Evolutionary conservation across 2,797 vertebrate genomes (phyloP).

Genomic region (Pangasius krempfi): DNA sequence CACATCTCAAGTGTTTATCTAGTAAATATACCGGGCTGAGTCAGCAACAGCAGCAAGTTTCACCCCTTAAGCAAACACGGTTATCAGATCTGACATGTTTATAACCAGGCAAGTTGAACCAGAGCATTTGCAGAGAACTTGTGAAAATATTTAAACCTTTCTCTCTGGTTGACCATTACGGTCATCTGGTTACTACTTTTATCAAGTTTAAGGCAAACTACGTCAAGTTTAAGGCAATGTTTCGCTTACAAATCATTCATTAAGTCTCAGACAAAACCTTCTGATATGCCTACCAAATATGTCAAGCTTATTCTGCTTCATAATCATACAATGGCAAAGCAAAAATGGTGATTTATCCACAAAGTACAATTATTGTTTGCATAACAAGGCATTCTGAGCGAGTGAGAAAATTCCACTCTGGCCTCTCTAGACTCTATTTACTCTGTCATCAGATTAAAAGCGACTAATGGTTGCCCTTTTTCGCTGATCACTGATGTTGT

Average conservation of each 20-base stretch:
- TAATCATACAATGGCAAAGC: background rate
- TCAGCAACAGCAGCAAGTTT: slow-evolving; percentile 35
- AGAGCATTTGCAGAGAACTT: background rate
- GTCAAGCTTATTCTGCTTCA: background rate
- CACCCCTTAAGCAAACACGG: slow-evolving; percentile 28
- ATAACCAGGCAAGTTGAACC: slow-evolving; percentile 2
- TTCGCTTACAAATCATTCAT: background rate
- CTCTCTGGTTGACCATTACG: background rate
- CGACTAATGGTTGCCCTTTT: background rate
- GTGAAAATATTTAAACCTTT: background rate
- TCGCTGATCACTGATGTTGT: background rate
- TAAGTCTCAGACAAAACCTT: background rate
- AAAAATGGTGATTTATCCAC: background rate
- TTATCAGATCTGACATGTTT: slow-evolving; percentile 21
- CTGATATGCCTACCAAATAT: slow-evolving; percentile 25
- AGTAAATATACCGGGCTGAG: slow-evolving; percentile 32
- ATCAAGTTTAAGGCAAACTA: too few species aligned
- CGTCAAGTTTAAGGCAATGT: background rate
- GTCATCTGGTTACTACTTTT: background rate
- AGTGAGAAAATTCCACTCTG: slow-evolving; percentile 37
- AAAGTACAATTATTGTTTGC: slow-evolving; percentile 10
- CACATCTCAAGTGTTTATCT: slow-evolving; percentile 41
- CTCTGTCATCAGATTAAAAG: slow-evolving; percentile 6
- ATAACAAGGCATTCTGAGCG: slow-evolving; percentile 1
- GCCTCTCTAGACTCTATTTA: background rate